Base-by-base conservation (phyloP, 2,797 vertebrate species). In the Pantherophis alleghaniensis region DNA sequence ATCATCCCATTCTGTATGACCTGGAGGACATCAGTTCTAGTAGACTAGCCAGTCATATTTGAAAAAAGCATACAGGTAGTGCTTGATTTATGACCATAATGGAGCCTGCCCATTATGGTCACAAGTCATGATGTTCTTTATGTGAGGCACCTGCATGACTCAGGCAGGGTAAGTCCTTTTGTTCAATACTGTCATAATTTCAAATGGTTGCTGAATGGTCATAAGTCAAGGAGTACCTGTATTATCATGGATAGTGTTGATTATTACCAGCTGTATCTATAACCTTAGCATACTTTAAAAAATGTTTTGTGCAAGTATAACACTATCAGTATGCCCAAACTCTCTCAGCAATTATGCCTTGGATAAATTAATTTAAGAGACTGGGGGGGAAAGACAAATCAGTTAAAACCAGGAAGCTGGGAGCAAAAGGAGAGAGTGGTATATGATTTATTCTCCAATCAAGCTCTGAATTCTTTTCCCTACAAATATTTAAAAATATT, bases 401-500 rank as follows among this genome's bases (percentile, higher is more conserved):
- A 63, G 51, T 51, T 90, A 66, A 55, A 90, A 90, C 59, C 57
- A 90, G 92, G 87, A 92, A 92, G 26, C 88, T 42, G 59, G 47
- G 12, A 24, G 92, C 11, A 74, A 37, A 32, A 14, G 57, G 60
- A 88, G 90, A n/a, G 7, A 83, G 13, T 88, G 60, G 28, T 37
- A 88, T 89, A 83, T 91, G 90, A 89, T 86, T 91, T 93, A 93
- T 93, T 66, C 53, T 59, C 90, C 32, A 63, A 56, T 91, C 87
- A 93, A 93, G 87, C 51, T 69, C 87, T 63, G 69, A 86, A 91
- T 93, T 93, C 90, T 91, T 93, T 51, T 89, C 59, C 66, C 28
- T 93, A 89, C 83, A 93, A 93, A 93, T 93, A 93, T 93, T 93
- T 93, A 93, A 93, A 93, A 93, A 91, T 93, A 93, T 91, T 93